Evolutionary conservation across 2,888 invertebrate genomes (phyloP).

Genomic region (Dryadula phaetusa): DNA sequence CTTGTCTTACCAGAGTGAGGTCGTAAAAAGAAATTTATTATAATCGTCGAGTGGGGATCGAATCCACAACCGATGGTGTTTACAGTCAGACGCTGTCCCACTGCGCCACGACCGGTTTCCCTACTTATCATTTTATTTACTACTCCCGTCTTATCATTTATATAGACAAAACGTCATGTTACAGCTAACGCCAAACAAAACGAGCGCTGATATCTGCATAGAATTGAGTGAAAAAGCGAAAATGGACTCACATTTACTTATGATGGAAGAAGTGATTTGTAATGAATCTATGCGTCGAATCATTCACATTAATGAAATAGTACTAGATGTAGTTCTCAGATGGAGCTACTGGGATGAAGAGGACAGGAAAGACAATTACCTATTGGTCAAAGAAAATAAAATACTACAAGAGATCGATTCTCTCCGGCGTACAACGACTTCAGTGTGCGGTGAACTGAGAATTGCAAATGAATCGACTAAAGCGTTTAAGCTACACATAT

Average conservation of each 20-base stretch:
- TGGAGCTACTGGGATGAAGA: slow-evolving; percentile 96
- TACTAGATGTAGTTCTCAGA: slow-evolving; percentile 87
- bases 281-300: slow-evolving; percentile 89
- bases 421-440: slow-evolving; percentile 84
- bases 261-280: slow-evolving; percentile 92
- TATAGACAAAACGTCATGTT: too few species aligned
- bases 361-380: slow-evolving; percentile 92
- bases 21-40: too few species aligned
- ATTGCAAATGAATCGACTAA: slow-evolving; percentile 90
- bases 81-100: too few species aligned
- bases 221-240: slow-evolving; percentile 88
- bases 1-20: too few species aligned
- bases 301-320: slow-evolving; percentile 90
- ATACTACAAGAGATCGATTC: slow-evolving; percentile 77
- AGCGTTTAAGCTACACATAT: slow-evolving; percentile 89
- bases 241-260: slow-evolving; percentile 87
- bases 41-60: too few species aligned
- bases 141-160: too few species aligned
- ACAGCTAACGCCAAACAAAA: slow-evolving; percentile 91
- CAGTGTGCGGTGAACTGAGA: slow-evolving; percentile 90
- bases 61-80: too few species aligned
- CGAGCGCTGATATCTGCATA: slow-evolving; percentile 89
- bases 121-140: too few species aligned
- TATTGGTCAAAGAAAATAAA: slow-evolving; percentile 86
- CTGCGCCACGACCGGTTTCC: too few species aligned